Base-by-base conservation (phyloP, 1,140 invertebrate species). In the Drosophila trapezifrons region DNA sequence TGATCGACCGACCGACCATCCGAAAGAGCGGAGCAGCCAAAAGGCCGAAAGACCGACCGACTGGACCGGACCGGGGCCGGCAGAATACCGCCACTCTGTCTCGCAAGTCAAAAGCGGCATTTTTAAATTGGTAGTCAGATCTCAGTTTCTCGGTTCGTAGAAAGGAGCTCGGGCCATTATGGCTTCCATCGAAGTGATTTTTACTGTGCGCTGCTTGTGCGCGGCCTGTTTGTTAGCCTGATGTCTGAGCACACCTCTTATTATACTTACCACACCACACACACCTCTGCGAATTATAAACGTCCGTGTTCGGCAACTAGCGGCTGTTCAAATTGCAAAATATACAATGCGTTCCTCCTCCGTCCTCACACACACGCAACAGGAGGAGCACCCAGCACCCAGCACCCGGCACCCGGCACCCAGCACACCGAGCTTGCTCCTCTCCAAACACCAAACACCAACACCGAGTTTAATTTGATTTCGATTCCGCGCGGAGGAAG, bases 151-250 rank as follows among this genome's bases (percentile, higher is more conserved):
- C 76, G 84, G 83, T 86, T 86, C 83, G 83, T 77, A 86, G 83
- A 86, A 86, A 89, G 83, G 81, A 86, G 83, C 79, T 86, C 77
- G 81, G 78, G 83, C 80, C 84, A 86, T 86, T 86, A 86, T 86
- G 83, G 83, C 83, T 86, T 86, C 83, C 83, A 89, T 86, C 83
- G 83, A 86, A 86, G 83, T 86, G 84, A 89, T 89, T 86, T 72
- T 86, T 82, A 80, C 76, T 86, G 71, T 82, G 59, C 76, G 79
- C 70, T 79, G 83, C 84, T 87, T 86, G 83, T 52, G 76, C 83
- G 79, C 76, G 79, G 83, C 58, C 84, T 89, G 83, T 86, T 87
- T 86, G 83, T 86, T 86, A 83, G 84, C 78, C 84, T 83, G 83
- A 82, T 87, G 79, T 79, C 84, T 75, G 84, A 86, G 81, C 84